A percentile compares a stretch with the other conserved stretches of the same genome.
These are phyloP conservation scores for Oxyura jamaicensis DNA, from an alignment of 2,113 vertebrate species.

Conservation along the genomic window DNA sequence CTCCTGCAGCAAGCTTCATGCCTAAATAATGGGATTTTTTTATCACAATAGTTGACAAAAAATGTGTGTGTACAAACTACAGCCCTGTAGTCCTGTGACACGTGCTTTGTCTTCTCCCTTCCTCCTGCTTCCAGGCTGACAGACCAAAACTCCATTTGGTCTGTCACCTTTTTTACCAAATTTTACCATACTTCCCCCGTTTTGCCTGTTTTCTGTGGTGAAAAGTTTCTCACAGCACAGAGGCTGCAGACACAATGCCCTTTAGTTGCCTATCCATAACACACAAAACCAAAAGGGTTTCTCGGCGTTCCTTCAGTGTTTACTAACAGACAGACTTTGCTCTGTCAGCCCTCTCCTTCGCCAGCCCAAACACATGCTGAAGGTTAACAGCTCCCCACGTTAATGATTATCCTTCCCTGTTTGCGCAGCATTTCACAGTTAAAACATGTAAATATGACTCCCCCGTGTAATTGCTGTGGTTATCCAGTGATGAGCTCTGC, in stretches of 20 bases:
- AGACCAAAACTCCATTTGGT: neutral
- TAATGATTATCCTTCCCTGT: conserved; percentile 52
- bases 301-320: neutral
- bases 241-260: neutral
- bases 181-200: neutral
- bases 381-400: conserved; percentile 33
- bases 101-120: neutral
- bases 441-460: neutral
- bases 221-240: neutral
- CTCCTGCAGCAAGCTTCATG: neutral
- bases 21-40: neutral
- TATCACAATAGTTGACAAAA: neutral
- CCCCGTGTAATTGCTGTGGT: neutral
- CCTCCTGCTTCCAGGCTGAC: neutral
- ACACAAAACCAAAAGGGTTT: neutral
- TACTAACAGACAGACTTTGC: conserved; percentile 36
- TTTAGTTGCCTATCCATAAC: neutral
- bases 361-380: neutral
- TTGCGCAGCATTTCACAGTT: conserved; percentile 10
- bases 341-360: neutral
- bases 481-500: neutral
- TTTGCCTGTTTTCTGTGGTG: neutral
- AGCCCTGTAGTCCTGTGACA: neutral
- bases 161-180: neutral
- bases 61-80: fast-evolving